Conservation (phyloP, 2,888 invertebrate genomes). For the Tuta absoluta region DNA sequence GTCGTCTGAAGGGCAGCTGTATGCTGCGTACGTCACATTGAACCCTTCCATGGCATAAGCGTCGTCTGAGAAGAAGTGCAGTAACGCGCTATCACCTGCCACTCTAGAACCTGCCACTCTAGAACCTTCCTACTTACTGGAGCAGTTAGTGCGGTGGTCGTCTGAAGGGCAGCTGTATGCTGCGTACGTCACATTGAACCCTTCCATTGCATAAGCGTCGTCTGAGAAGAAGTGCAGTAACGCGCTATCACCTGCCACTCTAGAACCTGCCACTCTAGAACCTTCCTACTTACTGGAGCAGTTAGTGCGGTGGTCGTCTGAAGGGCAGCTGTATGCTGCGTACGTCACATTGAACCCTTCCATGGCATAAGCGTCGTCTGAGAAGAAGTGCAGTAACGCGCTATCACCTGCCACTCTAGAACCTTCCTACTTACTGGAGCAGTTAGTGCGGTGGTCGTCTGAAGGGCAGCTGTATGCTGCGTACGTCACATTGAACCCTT, state of each 20-base stretch:
- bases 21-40: conserved; percentile 94
- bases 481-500: too few species aligned
- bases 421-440: too few species aligned
- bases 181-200: conserved; percentile 97
- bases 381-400: conserved; percentile 96
- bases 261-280: too few species aligned
- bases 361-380: conserved; percentile 99
- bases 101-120: background rate
- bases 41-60: conserved; percentile 99
- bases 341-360: conserved; percentile 98
- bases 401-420: conserved; percentile 77
- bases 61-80: conserved; percentile 99
- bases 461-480: too few species aligned
- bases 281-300: conserved; percentile 77
- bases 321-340: conserved; percentile 91
- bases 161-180: conserved; percentile 91
- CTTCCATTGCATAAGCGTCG: conserved; percentile 99
- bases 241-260: conserved; percentile 85
- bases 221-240: conserved; percentile 70
- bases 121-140: conserved; percentile 57
- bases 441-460: too few species aligned
- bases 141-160: conserved; percentile 84
- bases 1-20: conserved; percentile 89
- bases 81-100: conserved; percentile 85
- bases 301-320: conserved; percentile 83